phyloP scores from a whole-genome alignment of 1,140 invertebrate species.

The Cyclina sinensis region DNA sequence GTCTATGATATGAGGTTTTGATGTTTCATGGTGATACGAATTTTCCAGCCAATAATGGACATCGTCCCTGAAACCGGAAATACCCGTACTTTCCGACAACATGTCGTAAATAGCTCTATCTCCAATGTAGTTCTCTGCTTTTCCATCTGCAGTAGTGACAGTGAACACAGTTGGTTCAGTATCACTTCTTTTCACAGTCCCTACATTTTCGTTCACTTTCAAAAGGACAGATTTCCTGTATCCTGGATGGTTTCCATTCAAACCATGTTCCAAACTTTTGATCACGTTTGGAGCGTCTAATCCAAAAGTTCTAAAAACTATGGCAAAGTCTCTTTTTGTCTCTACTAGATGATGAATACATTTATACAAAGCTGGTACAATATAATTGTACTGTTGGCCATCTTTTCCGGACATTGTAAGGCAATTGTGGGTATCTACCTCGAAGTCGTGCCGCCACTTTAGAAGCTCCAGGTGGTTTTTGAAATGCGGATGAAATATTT shows the following conservation, averaged over 20 bases:
- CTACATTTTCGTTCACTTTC: slow-evolving; percentile 68
- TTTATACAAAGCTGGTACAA: slow-evolving; percentile 83
- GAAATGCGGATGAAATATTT: slow-evolving; percentile 79
- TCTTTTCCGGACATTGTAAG: slow-evolving; percentile 81
- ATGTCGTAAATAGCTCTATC: slow-evolving; percentile 82
- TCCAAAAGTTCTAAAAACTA: slow-evolving; percentile 85
- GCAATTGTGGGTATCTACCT: slow-evolving; percentile 32
- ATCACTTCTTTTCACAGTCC: slow-evolving; percentile 70
- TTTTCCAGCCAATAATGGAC: slow-evolving; percentile 83
- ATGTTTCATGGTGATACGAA: slow-evolving; percentile 77
- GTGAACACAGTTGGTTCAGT: slow-evolving; percentile 69
- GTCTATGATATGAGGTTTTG: slow-evolving; percentile 84
- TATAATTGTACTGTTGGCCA: slow-evolving; percentile 84
- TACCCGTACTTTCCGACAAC: slow-evolving; percentile 76
- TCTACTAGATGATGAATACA: slow-evolving; percentile 78
- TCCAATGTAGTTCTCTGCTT: slow-evolving; percentile 31
- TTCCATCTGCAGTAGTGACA: slow-evolving; percentile 15
- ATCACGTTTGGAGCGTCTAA: slow-evolving; percentile 84
- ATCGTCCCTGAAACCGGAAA: slow-evolving; percentile 83
- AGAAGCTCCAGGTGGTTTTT: slow-evolving; percentile 76
- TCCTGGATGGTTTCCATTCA: slow-evolving; percentile 81
- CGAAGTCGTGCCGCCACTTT: slow-evolving; percentile 74
- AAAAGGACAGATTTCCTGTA: slow-evolving; percentile 73
- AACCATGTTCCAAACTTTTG: slow-evolving; percentile 74
- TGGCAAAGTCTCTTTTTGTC: slow-evolving; percentile 79